Percentiles rank a stretch among this genome's conserved stretches.
phyloP scores from a whole-genome alignment of 2,113 vertebrate genomes.

The Ornithorhynchus anatinus region DNA sequence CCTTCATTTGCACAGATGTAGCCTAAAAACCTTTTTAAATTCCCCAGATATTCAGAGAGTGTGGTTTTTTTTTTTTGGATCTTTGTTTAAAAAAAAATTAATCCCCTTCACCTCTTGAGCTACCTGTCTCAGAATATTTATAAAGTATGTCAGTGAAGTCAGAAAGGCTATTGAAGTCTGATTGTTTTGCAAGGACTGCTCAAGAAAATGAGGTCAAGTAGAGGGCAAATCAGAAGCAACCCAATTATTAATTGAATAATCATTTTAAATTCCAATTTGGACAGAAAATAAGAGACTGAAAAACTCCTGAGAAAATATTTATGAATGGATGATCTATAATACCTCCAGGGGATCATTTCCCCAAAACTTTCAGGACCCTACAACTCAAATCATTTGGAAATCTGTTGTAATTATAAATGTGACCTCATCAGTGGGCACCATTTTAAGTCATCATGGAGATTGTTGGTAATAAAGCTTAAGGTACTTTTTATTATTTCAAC shows the following conservation, averaged over 20 bases:
- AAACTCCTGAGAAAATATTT: background rate
- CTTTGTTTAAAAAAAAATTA: constrained; percentile 34
- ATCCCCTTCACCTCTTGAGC: background rate
- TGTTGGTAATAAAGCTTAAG: background rate
- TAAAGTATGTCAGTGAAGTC: background rate
- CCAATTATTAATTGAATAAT: background rate
- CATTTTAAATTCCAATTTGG: background rate
- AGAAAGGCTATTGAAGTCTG: background rate
- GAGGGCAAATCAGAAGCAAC: background rate
- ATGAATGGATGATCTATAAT: background rate
- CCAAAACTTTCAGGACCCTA: background rate
- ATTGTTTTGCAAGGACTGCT: background rate
- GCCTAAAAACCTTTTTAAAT: constrained; percentile 21
- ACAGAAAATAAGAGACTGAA: constrained; percentile 13
- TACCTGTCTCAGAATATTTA: background rate
- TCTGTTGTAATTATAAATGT: background rate
- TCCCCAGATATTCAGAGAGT: background rate
- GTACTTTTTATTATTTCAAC: constrained; percentile 16
- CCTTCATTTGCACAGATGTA: constrained; percentile 49
- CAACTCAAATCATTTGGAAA: background rate
- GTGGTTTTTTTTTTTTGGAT: background rate
- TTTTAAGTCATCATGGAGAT: background rate
- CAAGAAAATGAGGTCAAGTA: background rate
- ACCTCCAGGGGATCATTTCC: constrained; percentile 23
- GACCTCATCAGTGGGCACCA: background rate